phyloP scores from a whole-genome alignment of 2,888 invertebrate species.

The Uloborus plumipes region DNA sequence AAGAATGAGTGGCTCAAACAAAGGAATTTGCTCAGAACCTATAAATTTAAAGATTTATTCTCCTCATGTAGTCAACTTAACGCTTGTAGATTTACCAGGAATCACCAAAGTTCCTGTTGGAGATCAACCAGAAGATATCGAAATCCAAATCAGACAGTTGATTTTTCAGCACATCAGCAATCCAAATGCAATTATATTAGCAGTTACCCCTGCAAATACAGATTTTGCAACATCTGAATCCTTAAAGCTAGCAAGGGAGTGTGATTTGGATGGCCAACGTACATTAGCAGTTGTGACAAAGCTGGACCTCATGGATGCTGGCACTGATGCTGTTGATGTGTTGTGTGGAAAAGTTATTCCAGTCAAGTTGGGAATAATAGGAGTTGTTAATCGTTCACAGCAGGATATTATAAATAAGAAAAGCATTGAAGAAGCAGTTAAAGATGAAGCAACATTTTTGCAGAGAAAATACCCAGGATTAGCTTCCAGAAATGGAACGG shows the following conservation, averaged over 20 bases:
- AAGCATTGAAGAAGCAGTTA: constrained; percentile 82
- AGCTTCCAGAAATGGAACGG: constrained; percentile 95
- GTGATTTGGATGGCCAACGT: constrained; percentile 94
- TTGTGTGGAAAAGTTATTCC: constrained; percentile 97
- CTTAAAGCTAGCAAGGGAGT: constrained; percentile 93
- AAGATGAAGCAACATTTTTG: constrained; percentile 93
- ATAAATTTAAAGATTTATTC: constrained; percentile 98
- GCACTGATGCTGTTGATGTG: constrained; percentile 99
- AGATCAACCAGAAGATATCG: constrained; percentile 98
- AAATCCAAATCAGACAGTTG: constrained; percentile 89
- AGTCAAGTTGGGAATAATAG: constrained; percentile 98
- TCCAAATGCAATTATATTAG: constrained; percentile 97
- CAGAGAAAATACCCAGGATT: constrained; percentile 98
- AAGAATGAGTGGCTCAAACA: constrained; percentile 92
- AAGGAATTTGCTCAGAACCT: constrained; percentile 94
- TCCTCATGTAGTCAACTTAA: constrained; percentile 89
- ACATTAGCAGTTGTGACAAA: constrained; percentile 99
- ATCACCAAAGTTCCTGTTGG: constrained; percentile 98
- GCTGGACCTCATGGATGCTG: constrained; percentile 99
- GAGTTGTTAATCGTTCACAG: constrained; percentile 98
- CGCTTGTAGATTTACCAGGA: constrained; percentile 97
- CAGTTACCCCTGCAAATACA: constrained; percentile 97
- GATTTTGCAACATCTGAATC: constrained; percentile 99
- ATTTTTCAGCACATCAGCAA: constrained; percentile 92
- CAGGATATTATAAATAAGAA: constrained; percentile 96